phyloP scores from a whole-genome alignment of 2,888 invertebrate genomes.

The Labia minor region DNA sequence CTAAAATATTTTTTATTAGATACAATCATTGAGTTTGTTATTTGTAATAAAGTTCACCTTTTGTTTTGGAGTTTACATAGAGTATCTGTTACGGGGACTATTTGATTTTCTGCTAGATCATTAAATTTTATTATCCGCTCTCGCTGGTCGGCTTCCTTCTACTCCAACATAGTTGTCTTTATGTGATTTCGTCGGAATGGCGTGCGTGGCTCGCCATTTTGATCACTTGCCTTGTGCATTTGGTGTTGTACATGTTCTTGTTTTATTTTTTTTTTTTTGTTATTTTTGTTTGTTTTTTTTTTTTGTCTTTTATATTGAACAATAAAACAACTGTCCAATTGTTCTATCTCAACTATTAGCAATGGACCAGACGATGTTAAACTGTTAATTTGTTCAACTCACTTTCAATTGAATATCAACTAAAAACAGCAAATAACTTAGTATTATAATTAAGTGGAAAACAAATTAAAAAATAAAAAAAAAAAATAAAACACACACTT shows the following conservation, averaged over 20 bases:
- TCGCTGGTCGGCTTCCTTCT: neutral
- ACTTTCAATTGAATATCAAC: no score
- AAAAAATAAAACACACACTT: no score
- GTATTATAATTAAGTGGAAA: no score
- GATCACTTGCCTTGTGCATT: neutral
- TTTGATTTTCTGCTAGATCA: neutral
- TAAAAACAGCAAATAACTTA: no score
- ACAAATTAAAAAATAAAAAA: no score
- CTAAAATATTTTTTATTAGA: no score
- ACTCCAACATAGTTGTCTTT: neutral
- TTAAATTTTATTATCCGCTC: neutral
- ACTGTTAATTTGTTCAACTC: no score
- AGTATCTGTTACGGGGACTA: neutral
- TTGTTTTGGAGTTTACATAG: neutral
- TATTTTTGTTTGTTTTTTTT: neutral
- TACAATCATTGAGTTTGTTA: no score
- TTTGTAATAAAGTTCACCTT: neutral
- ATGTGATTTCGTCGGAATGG: neutral
- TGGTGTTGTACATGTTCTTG: no score
- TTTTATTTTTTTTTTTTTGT: no score
- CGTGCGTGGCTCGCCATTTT: constrained; percentile 8
- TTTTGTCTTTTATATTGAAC: neutral
- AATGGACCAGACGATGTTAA: no score
- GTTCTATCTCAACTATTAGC: neutral
- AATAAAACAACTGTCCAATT: neutral